phyloP scores from a whole-genome alignment of 92 coral and sea anemone species.

The Phenganax marumi region DNA sequence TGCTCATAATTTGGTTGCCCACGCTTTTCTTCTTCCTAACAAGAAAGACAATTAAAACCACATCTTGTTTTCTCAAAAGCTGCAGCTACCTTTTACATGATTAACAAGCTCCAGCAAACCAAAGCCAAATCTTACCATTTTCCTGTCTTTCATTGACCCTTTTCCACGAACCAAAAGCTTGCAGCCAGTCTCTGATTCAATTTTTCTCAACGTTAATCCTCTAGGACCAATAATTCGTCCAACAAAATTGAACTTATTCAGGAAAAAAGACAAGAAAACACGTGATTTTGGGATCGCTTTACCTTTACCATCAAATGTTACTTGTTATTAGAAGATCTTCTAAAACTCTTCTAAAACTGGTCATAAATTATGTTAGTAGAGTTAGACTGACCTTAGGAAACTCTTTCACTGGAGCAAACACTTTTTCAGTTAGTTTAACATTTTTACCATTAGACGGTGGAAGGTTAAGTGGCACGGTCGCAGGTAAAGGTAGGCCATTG shows the following conservation, averaged over 20 bases:
- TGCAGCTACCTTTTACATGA: neutral
- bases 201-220: constrained; percentile 86
- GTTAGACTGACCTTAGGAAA: constrained; percentile 78
- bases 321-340: neutral
- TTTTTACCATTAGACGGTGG: constrained; percentile 81
- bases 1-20: constrained; percentile 98
- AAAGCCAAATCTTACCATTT: constrained; percentile 60
- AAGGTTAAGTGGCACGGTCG: constrained; percentile 55
- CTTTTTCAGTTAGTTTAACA: constrained; percentile 85
- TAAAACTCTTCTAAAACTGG: neutral
- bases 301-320: neutral
- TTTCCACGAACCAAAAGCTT: constrained; percentile 88
- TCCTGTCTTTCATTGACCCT: constrained; percentile 97
- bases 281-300: too few relatives aligned
- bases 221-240: constrained; percentile 98
- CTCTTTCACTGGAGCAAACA: constrained; percentile 93
- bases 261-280: neutral
- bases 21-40: constrained; percentile 92
- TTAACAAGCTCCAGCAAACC: constrained; percentile 3
- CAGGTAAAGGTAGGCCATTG: constrained; percentile 67
- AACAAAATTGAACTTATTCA: constrained; percentile 89
- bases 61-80: neutral
- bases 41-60: neutral
- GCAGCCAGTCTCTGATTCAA: constrained; percentile 83
- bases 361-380: neutral